Conservation (phyloP, 2,797 vertebrate genomes). For the Hypotaenidia okinawae region DNA sequence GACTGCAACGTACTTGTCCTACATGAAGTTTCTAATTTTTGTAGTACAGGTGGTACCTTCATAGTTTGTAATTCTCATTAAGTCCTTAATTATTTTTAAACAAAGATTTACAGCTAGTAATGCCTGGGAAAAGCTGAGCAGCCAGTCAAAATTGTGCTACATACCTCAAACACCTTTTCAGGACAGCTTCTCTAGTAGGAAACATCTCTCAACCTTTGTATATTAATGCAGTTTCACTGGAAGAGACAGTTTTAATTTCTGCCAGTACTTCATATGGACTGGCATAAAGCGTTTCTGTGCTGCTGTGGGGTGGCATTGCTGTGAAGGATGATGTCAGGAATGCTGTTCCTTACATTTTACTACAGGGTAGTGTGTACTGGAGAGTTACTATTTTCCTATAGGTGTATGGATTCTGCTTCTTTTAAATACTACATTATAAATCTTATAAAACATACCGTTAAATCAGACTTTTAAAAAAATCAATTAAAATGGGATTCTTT, state of each 20-base stretch:
- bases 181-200: not conserved
- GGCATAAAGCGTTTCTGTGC: not conserved
- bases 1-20: not conserved
- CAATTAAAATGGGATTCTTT: not conserved
- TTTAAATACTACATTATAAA: not conserved
- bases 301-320: not conserved
- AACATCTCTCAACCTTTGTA: not conserved
- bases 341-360: not conserved
- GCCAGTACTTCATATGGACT: not conserved
- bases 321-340: not conserved
- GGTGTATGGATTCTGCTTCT: not conserved
- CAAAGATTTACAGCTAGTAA: not conserved
- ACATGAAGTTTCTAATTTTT: not conserved
- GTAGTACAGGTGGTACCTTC: not conserved
- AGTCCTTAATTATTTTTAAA: not conserved
- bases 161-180: not conserved
- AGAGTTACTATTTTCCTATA: not conserved
- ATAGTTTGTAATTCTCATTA: not conserved
- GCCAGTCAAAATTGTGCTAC: not conserved
- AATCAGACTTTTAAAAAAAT: not conserved
- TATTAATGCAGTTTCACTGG: not conserved
- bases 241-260: slow-evolving; percentile 1
- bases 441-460: not conserved
- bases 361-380: not conserved
- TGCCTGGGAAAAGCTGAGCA: not conserved